Evolutionary conservation across 2,113 vertebrate genomes (phyloP).

Genomic region (Guaruba guarouba): DNA sequence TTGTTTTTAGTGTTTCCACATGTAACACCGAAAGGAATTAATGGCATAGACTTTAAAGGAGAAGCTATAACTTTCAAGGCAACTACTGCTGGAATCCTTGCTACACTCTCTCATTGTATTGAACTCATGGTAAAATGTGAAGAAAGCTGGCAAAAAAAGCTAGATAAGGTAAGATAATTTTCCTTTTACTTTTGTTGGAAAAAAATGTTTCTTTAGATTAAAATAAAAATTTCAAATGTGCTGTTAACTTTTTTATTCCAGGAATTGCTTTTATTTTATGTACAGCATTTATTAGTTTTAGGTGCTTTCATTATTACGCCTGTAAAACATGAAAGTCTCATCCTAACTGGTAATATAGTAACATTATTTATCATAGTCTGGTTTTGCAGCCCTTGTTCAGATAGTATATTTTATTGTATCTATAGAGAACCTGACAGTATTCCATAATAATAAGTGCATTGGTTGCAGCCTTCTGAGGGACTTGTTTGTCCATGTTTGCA

Average conservation of each 20-base stretch:
- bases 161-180: slow-evolving; percentile 87
- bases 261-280: neutral
- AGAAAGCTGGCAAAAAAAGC: slow-evolving; percentile 95
- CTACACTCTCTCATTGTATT: slow-evolving; percentile 95
- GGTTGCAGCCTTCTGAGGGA: neutral
- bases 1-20: slow-evolving; percentile 83
- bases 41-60: slow-evolving; percentile 98
- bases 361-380: neutral
- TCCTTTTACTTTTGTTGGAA: neutral
- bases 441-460: neutral
- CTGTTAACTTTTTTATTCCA: neutral
- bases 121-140: slow-evolving; percentile 94
- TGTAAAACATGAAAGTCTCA: neutral
- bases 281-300: neutral
- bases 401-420: neutral
- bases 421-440: neutral
- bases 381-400: neutral
- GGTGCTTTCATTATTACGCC: neutral
- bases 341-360: neutral
- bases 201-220: neutral
- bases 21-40: slow-evolving; percentile 87
- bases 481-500: neutral
- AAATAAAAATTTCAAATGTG: neutral
- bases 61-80: slow-evolving; percentile 99
- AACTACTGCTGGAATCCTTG: slow-evolving; percentile 96